Evolutionary conservation across 2,113 vertebrate genomes (phyloP).

Genomic region (Brachyhypopomus occidentalis): DNA sequence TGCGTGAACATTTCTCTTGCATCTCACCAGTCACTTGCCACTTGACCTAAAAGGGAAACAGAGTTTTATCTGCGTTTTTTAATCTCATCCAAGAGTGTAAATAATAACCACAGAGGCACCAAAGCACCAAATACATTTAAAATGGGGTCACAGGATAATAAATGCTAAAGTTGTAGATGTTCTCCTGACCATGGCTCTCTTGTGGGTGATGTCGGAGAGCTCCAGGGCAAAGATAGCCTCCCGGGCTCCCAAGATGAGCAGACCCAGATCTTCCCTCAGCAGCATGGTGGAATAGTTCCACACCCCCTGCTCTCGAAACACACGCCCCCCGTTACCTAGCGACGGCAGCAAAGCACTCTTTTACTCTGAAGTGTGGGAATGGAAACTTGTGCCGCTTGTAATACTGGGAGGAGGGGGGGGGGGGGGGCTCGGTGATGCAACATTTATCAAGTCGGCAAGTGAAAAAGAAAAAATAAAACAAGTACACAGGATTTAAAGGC

Average conservation of each 20-base stretch:
- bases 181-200: constrained; percentile 68
- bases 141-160: background rate
- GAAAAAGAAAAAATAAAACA: no score
- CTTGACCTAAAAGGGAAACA: constrained; percentile 62
- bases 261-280: constrained; percentile 69
- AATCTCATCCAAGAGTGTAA: no score
- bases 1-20: constrained; percentile 61
- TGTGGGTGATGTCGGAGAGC: constrained; percentile 70
- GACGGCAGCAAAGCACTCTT: background rate
- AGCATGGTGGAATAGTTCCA: constrained; percentile 77
- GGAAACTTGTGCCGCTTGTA: background rate
- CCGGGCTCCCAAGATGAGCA: constrained; percentile 75
- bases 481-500: no score
- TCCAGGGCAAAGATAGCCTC: constrained; percentile 76
- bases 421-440: no score
- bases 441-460: no score
- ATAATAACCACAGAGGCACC: background rate
- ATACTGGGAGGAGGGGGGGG: background rate
- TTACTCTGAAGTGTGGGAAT: background rate
- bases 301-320: constrained; percentile 67
- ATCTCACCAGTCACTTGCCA: constrained; percentile 68
- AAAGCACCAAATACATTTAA: background rate
- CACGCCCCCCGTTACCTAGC: constrained; percentile 61
- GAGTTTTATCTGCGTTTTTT: background rate
- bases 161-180: background rate